Conservation (phyloP, 2,113 vertebrate species). For the Sardina pilchardus region DNA sequence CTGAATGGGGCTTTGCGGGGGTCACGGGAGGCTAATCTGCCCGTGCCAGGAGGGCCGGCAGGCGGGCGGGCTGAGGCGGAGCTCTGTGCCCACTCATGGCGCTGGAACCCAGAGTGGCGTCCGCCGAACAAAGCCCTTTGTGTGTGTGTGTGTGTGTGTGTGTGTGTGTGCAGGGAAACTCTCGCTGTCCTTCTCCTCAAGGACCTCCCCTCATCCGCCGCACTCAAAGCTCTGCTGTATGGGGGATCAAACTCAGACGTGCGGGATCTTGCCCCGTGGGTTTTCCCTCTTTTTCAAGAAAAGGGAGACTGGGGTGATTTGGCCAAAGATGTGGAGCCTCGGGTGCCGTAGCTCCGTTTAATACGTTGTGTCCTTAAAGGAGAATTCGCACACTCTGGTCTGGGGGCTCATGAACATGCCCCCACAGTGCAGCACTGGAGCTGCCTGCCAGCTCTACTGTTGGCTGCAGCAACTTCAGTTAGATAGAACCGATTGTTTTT, state of each 20-base stretch:
- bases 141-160: too few species aligned
- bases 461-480: too few species aligned
- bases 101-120: background rate
- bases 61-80: background rate
- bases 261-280: background rate
- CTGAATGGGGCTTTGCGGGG: background rate
- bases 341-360: too few species aligned
- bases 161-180: background rate
- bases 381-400: too few species aligned
- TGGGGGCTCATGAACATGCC: too few species aligned
- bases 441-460: too few species aligned
- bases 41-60: background rate
- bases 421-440: too few species aligned
- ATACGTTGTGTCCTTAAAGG: too few species aligned
- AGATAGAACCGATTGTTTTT: too few species aligned
- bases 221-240: too few species aligned
- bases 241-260: background rate
- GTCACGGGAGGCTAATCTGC: background rate
- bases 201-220: background rate
- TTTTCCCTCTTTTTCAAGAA: background rate
- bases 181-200: background rate
- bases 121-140: conserved; percentile 4
- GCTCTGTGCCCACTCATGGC: background rate
- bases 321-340: background rate
- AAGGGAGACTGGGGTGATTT: background rate